phyloP scores from a whole-genome alignment of 2,888 invertebrate genomes.

The Hylaea fasciaria region DNA sequence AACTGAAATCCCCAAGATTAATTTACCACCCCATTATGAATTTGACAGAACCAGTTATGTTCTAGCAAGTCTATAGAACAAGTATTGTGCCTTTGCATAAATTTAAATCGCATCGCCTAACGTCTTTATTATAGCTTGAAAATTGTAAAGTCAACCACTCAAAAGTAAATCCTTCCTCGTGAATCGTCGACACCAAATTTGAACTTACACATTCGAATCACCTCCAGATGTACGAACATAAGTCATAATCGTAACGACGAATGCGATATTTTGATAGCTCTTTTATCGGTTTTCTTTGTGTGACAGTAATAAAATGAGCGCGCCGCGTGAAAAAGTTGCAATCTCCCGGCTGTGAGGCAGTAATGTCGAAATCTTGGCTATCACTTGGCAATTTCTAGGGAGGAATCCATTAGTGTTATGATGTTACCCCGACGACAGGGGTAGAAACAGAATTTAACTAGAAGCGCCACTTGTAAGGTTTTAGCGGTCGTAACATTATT shows the following conservation, averaged over 20 bases:
- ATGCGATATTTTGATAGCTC: conserved; percentile 52
- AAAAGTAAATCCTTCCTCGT: conserved; percentile 2
- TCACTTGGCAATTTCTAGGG: conserved; percentile 60
- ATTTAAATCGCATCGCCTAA: too few species aligned
- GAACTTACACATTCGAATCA: conserved; percentile 32
- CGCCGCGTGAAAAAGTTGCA: conserved; percentile 54
- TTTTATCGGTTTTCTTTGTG: conserved; percentile 59
- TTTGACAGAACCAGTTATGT: too few species aligned
- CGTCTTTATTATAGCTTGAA: too few species aligned
- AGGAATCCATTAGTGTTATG: conserved; percentile 71
- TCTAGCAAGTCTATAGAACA: too few species aligned
- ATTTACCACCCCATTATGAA: too few species aligned
- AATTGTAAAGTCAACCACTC: background rate
- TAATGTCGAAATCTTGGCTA: conserved; percentile 56
- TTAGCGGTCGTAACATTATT: background rate
- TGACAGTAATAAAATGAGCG: conserved; percentile 55
- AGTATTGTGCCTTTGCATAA: too few species aligned
- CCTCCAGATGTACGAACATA: conserved; percentile 44
- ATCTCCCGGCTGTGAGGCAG: conserved; percentile 49
- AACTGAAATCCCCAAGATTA: too few species aligned
- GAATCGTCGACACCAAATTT: conserved; percentile 28
- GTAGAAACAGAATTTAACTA: conserved; percentile 4
- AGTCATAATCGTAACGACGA: conserved; percentile 43
- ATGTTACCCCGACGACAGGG: conserved; percentile 39
- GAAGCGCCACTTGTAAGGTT: conserved; percentile 9